Percentiles rank a stretch among this genome's conserved stretches.
Conservation (phyloP, 2,888 invertebrate species). For the Bembecia ichneumoniformis region DNA sequence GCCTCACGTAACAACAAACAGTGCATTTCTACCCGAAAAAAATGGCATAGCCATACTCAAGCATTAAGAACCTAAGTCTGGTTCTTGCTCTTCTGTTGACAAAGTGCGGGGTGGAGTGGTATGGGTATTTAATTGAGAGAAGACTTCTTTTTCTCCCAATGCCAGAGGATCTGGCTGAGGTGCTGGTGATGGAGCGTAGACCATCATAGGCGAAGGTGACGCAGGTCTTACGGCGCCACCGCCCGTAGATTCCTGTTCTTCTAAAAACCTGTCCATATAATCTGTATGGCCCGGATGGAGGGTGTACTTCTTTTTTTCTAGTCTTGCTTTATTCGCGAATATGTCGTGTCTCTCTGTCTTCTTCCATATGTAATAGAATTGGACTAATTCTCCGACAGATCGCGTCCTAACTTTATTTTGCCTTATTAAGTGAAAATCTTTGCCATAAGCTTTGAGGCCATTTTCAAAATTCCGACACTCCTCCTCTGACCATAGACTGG, state of each 20-base stretch:
- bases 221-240: conserved; percentile 64
- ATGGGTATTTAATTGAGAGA: conserved; percentile 57
- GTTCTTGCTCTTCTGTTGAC: conserved; percentile 58
- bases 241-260: conserved; percentile 86
- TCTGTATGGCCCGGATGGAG: conserved; percentile 94
- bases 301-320: conserved; percentile 94
- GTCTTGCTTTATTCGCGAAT: conserved; percentile 87
- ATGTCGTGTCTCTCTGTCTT: conserved; percentile 97
- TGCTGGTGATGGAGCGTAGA: conserved; percentile 51
- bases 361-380: conserved; percentile 98
- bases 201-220: conserved; percentile 78
- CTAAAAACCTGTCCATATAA: conserved; percentile 93
- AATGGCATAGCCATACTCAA: conserved; percentile 38
- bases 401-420: conserved; percentile 94
- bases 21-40: conserved; percentile 27
- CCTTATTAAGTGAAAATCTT: conserved; percentile 95
- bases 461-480: conserved; percentile 98
- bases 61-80: conserved; percentile 59
- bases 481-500: conserved; percentile 95
- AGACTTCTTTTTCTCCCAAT: conserved; percentile 63
- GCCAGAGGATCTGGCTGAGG: conserved; percentile 60
- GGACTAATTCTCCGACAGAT: conserved; percentile 96
- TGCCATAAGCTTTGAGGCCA: conserved; percentile 92
- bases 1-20: not conserved
- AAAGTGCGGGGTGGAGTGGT: conserved; percentile 46